Evolutionary conservation across 1,140 invertebrate species (phyloP), one percentile per base, ranked within the genome.

Genomic region (Lasioglossum baleicum): DNA sequence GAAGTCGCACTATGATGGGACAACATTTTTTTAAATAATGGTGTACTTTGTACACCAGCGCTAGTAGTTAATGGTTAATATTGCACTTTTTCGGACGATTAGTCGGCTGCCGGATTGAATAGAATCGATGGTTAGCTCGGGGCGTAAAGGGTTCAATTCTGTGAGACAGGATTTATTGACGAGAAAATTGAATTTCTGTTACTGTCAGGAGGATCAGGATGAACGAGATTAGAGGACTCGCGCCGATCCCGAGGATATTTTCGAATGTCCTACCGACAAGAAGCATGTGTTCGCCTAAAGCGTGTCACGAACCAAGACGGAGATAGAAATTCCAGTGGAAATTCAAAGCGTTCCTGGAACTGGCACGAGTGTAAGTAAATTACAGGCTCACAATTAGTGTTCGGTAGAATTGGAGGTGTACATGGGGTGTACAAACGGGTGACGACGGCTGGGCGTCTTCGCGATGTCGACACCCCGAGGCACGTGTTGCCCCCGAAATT

Each of bases 401-500:
- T 79, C 77, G 70, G 61, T 67, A 60, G 71, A 80, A 83, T 84
- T 67, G 40, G 44, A 82, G 67, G 64, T 67, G 40, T 48, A 63
- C 51, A 17, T 6, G 35, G 40, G 61, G 13, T 20, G 42, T 56
- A 51, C 26, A 48, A 67, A 26, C n/a, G 22, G 7, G 10, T 15
- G 44, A 58, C 15, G 56, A 67, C 31, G 20, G 40, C 15, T 51
- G 13, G 67, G 53, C 60, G 68, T 69, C 40, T 64, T 40, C 44
- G 5, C 35, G 26, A 22, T 77, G 76, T 65, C 71, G 67, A 75
- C 48, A 56, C 53, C 56, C 73, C 42, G 51, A 56, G 61, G 76
- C 76, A 51, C 75, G 65, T 63, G 69, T 81, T 71, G 61, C 31
- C 42, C 69, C 22, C 60, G 70, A 81, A 85, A 85, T 81, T 81